Evolutionary conservation across 2,797 vertebrate genomes (phyloP).

Genomic region (Halcyon smyrnensis): DNA sequence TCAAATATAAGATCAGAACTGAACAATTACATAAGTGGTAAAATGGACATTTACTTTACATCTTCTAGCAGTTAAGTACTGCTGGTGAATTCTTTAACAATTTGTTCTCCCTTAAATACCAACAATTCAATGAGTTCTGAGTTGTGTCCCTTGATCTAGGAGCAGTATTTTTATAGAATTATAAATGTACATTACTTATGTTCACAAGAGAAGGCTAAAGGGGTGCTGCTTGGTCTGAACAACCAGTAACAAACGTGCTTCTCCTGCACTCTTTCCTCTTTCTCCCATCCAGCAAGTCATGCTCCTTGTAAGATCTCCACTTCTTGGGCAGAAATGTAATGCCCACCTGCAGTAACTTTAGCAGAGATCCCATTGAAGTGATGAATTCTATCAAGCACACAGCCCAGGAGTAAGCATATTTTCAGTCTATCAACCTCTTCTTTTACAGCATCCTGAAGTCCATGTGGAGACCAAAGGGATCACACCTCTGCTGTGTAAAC

Average conservation of each 20-base stretch:
- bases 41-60: neutral
- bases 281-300: neutral
- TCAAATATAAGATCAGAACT: neutral
- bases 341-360: neutral
- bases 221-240: neutral
- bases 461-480: neutral
- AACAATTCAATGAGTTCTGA: neutral
- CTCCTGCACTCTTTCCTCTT: neutral
- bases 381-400: neutral
- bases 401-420: neutral
- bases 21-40: neutral
- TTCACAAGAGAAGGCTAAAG: neutral
- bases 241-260: neutral
- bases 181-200: neutral
- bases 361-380: neutral
- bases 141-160: neutral
- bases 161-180: neutral
- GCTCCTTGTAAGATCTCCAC: neutral
- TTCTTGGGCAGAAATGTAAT: neutral
- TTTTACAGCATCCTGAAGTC: neutral
- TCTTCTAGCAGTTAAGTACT: neutral
- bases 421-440: neutral
- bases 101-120: neutral
- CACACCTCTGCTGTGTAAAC: fast-evolving
- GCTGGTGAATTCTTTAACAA: neutral